Base-by-base conservation (phyloP, 2,888 invertebrate genomes). In the Epicampocera succincta region DNA sequence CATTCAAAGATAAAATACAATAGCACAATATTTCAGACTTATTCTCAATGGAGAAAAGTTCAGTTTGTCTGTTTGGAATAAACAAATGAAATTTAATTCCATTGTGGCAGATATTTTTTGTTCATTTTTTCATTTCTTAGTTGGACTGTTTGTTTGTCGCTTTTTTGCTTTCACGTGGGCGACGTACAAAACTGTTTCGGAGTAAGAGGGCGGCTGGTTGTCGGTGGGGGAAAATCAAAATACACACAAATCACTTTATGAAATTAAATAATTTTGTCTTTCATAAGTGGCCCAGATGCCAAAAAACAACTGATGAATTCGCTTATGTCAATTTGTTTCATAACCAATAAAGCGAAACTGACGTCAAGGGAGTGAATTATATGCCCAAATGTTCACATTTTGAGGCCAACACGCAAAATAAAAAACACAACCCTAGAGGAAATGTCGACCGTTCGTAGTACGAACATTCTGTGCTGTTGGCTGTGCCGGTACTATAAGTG, bases 81-180 rank as follows among this genome's bases (percentile, higher is more conserved):
- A 76, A 65, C 33, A 63, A 77, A 77, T 65, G 71, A 77, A 63
- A 63, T 77, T 40, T 77, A 65, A 77, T 71, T 78, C 44, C 52
- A 54, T 19, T 73, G 38, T 78, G 78, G 60, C 66, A 78, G 29
- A 63, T 71, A 54, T 19, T 65, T n/a, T 38, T 63, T 73, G 33
- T 54, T 52, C 9, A 3, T 15, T 19, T 50, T 25, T 13, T 60
- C 33, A 17, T 15, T 29, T 4, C 13, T 42, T 44, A 3, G 15
- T 29, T n/a, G 21, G 40, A 29, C 9, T 52, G 48, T 12, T 6
- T 12, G 50, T 69, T 46, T 56, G 17, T 44, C 13, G 8, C n/a
- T 11, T 29, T 21, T 48, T 29, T 46, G 8, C 8, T 15, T 52
- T 11, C 19, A 38, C 21, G 44, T 19, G 8, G 44, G 61, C n/a